Base-by-base conservation (phyloP, 1,140 invertebrate species). In the Aphaenogaster rudis region DNA sequence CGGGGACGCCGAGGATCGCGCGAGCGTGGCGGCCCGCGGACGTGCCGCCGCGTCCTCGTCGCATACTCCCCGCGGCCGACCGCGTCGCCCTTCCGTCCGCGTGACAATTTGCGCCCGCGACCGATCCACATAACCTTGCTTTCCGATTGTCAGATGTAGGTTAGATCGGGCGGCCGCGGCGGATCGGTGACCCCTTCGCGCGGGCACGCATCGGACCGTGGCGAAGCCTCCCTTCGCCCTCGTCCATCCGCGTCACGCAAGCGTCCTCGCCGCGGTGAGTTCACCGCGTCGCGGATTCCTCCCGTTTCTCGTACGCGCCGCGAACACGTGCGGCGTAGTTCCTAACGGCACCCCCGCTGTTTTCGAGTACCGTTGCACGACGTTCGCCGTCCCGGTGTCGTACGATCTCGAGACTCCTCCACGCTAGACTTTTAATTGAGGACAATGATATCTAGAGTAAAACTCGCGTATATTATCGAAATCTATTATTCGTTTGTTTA, bases 111-210 rank as follows among this genome's bases (percentile, higher is more conserved):
- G 15, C n/a, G 2, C 28, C 21, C 54, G 67, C 52, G n/a, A n/a
- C 39, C 66, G 1, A 33, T 88, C 78, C 48, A 72, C 87, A 90
- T 92, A 92, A 91, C 92, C 92, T 90, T 90, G 67, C 88, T 90
- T 87, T 0, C 33, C 79, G 72, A 88, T 88, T 93, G 92, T 90
- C 90, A 91, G 89, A 94, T 94, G 88, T 93, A 94, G 93, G 93
- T 94, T 94, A 94, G 92, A 91, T 93, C 89, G 91, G 67, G 88
- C 88, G 92, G 91, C 21, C 11, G 64, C 39, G 39, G 66, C n/a
- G 45, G 42, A 93, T 91, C 92, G 92, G 88, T 90, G 91, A 92
- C 89, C 90, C 90, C 45, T n/a, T 59, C 88, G 87, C 13, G 63
- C 88, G 76, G n/a, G n/a, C 77, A 86, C 28, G 28, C 28, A 28